phyloP scores from a whole-genome alignment of 2,888 invertebrate species.

The Dusona sp. region DNA sequence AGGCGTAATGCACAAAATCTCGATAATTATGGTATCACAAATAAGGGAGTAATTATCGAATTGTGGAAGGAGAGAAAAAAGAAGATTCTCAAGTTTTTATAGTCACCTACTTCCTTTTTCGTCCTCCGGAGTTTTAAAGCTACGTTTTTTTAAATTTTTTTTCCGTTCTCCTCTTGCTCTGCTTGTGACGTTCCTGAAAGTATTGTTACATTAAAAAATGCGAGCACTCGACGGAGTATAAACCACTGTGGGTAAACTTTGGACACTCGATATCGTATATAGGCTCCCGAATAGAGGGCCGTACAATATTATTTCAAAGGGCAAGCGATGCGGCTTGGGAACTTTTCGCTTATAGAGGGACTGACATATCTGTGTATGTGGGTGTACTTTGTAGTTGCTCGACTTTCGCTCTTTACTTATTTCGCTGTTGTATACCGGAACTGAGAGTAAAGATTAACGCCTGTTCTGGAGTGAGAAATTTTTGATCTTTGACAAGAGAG shows the following conservation, averaged over 20 bases:
- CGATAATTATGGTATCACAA: constrained; percentile 50
- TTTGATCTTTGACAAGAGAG: too few species aligned
- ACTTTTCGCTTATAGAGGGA: neutral
- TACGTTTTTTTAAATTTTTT: neutral
- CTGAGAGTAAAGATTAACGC: too few species aligned
- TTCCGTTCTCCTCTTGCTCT: constrained; percentile 24
- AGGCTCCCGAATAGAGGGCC: neutral
- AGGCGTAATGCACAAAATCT: constrained; percentile 12
- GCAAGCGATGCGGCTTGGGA: neutral
- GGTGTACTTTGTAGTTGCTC: neutral
- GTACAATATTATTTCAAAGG: neutral
- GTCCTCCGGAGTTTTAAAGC: constrained; percentile 12
- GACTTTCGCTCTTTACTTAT: neutral
- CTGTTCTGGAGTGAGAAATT: too few species aligned
- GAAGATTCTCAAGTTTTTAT: neutral
- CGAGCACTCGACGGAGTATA: constrained; percentile 28
- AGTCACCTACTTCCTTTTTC: neutral
- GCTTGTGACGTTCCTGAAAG: constrained; percentile 30
- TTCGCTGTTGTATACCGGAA: too few species aligned
- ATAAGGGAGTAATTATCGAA: constrained; percentile 61
- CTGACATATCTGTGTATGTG: neutral
- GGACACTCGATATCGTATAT: constrained; percentile 1
- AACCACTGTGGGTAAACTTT: constrained; percentile 16
- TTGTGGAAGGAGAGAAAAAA: constrained; percentile 10
- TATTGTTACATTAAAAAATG: constrained; percentile 36